A percentile compares a stretch with the other conserved stretches of the same genome.
These are phyloP conservation scores for Abrostola triplasia DNA, from an alignment of 2,888 invertebrate species.

Conservation along the genomic window DNA sequence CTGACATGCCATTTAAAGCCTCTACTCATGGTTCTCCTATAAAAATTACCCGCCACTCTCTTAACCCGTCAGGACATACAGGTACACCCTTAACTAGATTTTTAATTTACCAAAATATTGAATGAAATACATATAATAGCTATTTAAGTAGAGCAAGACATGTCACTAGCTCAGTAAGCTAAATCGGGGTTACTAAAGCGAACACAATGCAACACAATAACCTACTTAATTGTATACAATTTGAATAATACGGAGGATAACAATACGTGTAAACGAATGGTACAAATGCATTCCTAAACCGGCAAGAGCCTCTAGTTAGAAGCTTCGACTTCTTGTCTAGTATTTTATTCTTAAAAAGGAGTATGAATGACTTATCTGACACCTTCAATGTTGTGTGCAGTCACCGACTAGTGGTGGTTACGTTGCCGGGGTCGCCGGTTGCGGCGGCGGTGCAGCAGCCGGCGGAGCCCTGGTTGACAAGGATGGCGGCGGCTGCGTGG, in stretches of 20 bases:
- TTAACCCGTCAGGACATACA: background rate
- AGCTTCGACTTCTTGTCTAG: background rate
- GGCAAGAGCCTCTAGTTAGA: background rate
- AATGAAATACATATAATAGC: too few relatives aligned
- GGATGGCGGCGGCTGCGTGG: conserved; percentile 81
- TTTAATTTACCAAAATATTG: too few relatives aligned
- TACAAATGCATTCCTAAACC: background rate
- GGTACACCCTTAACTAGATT: too few relatives aligned
- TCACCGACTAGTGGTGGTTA: conserved; percentile 82
- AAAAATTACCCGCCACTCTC: background rate
- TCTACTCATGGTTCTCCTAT: background rate
- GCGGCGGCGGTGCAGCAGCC: conserved; percentile 67
- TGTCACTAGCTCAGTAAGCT: too few relatives aligned
- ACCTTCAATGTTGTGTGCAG: conserved; percentile 56
- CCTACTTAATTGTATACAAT: conserved; percentile 57
- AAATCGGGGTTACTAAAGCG: too few relatives aligned
- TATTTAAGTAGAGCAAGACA: too few relatives aligned
- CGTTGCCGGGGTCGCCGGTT: conserved; percentile 71
- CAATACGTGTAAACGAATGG: background rate
- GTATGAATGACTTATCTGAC: conserved; percentile 2
- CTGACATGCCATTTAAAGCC: background rate
- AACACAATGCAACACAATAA: background rate
- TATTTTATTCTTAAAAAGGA: background rate
- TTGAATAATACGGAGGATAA: conserved; percentile 44
- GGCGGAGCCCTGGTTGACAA: conserved; percentile 75